Conservation (phyloP, 1,140 invertebrate species). For the Pinna nobilis region DNA sequence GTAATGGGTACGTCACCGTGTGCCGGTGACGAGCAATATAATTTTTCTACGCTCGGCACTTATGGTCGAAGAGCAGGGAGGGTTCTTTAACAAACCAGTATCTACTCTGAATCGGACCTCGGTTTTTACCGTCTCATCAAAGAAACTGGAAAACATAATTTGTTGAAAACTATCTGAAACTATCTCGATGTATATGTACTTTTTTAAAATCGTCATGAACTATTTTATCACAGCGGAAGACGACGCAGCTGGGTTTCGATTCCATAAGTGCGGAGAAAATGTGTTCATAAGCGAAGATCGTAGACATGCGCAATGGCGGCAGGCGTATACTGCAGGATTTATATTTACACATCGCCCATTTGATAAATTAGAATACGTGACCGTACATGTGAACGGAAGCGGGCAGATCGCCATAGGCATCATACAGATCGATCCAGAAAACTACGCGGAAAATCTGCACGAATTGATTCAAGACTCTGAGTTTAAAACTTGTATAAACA, state of each 20-base stretch:
- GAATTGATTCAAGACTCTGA: not conserved
- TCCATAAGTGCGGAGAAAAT: constrained; percentile 2
- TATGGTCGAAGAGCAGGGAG: no score
- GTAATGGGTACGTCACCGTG: no score
- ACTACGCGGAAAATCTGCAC: not conserved
- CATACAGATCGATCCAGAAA: not conserved
- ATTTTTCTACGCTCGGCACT: no score
- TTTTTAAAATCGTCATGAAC: no score
- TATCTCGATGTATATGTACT: no score
- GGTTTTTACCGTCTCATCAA: not conserved
- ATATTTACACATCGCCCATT: constrained; percentile 3
- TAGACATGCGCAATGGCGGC: not conserved
- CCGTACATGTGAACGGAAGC: not conserved
- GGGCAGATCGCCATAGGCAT: constrained; percentile 3
- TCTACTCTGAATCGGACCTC: not conserved
- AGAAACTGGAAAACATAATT: not conserved
- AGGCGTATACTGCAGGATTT: not conserved
- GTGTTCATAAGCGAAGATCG: not conserved
- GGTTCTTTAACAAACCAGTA: not conserved
- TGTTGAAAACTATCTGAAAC: no score
- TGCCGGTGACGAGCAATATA: no score
- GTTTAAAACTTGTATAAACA: not conserved
- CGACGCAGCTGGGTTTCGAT: no score
- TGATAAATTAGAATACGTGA: not conserved
- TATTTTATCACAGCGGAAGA: no score